Base-by-base conservation (phyloP, 2,113 vertebrate species). In the Lophius piscatorius region DNA sequence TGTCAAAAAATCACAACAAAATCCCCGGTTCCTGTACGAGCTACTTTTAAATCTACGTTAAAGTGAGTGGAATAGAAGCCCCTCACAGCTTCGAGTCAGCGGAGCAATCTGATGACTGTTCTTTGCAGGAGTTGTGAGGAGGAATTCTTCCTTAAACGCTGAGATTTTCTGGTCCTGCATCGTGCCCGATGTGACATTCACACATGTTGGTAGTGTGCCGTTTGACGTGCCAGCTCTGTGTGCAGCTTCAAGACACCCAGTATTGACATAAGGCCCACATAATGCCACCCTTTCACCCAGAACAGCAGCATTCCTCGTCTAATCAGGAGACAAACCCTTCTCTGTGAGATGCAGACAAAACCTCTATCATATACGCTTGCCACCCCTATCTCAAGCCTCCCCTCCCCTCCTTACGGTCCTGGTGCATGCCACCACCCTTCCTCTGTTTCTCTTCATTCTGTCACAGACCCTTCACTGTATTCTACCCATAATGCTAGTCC, bases 301-400 rank as follows among this genome's bases (percentile, higher is more conserved):
- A 62, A 81, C 81, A 84, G 80, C 80, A 78, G 75, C 86, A 85
- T 90, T 85, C 83, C 79, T 80, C 75, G 60, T 78, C 82, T 83
- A 70, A 72, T 71, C 57, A 39, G 76, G 79, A 88, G 82, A 92
- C 90, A 91, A 90, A 84, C 78, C 63, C 79, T 63, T 72, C 83
- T 88, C 89, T 92, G 89, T 92, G 73, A 76, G 40, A 70, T 40
- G 67, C 79, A 87, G 73, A 90, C 88, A 89, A 89, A 87, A 74
- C 81, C 87, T 87, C 89, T 90, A 88, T 91, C 87, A 90, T 77
- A 76, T 38, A 66, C 74, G 50, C 62, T 74, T 47, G 7, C 75
- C 76, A 68, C 60, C 73, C 71, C 58, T 81, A 81, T 80, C 78
- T 74, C 42, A 35, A 63, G 24, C 48, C 50, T 34, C 76, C 81